Conservation (phyloP, 2,888 invertebrate genomes). For the Xestia sexstrigata region DNA sequence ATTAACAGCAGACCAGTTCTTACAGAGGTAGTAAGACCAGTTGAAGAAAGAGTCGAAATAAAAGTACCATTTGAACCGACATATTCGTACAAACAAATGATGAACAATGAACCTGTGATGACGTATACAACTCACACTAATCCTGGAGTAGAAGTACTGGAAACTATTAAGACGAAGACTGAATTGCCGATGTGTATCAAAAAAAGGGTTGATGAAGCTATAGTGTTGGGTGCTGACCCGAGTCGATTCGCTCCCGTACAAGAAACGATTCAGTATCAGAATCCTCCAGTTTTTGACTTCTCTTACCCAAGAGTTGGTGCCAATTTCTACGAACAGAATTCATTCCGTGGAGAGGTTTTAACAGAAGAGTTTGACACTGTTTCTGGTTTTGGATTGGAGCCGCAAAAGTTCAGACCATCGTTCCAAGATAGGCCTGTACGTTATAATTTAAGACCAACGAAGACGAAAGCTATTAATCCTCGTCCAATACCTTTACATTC, state of each 20-base stretch:
- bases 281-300: constrained; percentile 17
- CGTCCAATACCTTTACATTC: constrained; percentile 11
- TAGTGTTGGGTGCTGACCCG: constrained; percentile 31
- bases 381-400: neutral
- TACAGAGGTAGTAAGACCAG: constrained; percentile 21
- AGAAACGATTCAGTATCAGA: constrained; percentile 7
- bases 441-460: constrained; percentile 24
- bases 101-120: constrained; percentile 63
- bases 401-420: neutral
- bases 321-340: constrained; percentile 5
- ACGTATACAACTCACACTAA: constrained; percentile 66
- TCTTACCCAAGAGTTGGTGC: constrained; percentile 14
- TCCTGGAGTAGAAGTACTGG: constrained; percentile 66
- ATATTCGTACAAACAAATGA: constrained; percentile 72
- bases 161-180: constrained; percentile 58
- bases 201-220: constrained; percentile 64
- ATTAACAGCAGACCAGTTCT: constrained; percentile 6
- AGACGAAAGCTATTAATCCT: constrained; percentile 24
- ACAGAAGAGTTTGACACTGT: constrained; percentile 1
- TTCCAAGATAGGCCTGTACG: neutral
- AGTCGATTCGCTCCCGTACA: constrained; percentile 1
- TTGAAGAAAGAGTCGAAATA: constrained; percentile 38
- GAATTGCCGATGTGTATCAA: constrained; percentile 65
- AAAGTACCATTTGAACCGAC: constrained; percentile 50
- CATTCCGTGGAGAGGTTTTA: neutral